Evolutionary conservation across 2,797 vertebrate genomes (phyloP).

Genomic region (Myiotriccus ornatus): DNA sequence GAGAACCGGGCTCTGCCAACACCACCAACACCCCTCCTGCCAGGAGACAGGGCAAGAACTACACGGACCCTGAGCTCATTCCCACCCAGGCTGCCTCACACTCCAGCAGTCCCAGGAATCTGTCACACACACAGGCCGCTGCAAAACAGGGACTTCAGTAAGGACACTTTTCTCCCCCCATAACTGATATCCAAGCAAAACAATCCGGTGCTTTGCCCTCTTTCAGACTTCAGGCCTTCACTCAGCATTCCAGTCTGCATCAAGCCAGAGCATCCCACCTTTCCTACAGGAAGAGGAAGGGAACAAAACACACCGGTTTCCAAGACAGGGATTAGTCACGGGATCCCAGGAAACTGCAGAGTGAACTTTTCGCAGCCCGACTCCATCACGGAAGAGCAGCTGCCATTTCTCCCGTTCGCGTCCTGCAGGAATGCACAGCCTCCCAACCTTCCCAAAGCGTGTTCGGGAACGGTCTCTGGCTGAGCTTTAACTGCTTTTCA

Average conservation of each 20-base stretch:
- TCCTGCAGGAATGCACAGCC: background rate
- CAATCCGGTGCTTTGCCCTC: background rate
- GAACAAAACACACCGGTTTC: background rate
- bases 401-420: conserved; percentile 3
- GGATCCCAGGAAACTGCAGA: background rate
- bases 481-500: background rate
- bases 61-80: background rate
- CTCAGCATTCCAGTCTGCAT: background rate
- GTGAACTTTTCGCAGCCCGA: conserved; percentile 3
- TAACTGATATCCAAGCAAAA: background rate
- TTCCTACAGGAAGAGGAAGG: background rate
- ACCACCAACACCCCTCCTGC: background rate
- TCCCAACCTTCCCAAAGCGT: background rate
- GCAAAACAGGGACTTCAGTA: background rate
- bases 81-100: background rate
- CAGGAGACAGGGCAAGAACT: background rate
- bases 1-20: background rate
- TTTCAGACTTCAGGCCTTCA: background rate
- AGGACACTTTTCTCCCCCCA: background rate
- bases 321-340: background rate
- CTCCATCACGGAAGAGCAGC: background rate
- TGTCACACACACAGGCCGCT: background rate
- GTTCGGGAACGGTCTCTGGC: background rate
- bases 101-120: background rate
- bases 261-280: background rate